Base-by-base conservation (phyloP, 2,797 vertebrate genomes). In the Corythornis leucogaster region DNA sequence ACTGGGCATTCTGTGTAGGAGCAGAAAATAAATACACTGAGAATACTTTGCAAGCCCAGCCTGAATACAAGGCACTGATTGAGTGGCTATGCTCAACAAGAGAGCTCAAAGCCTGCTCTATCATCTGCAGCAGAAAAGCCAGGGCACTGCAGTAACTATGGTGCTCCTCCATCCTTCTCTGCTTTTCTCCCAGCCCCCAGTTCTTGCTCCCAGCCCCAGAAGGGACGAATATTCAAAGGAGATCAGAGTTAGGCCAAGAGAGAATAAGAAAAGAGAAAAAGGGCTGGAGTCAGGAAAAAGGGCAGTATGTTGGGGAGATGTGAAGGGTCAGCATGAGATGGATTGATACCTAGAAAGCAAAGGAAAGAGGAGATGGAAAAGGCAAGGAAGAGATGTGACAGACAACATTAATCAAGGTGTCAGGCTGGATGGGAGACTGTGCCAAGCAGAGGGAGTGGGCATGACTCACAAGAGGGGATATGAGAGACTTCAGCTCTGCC, bases 21-120 rank as follows among this genome's bases (percentile, higher is more conserved):
- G 87, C 57, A 96, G 92, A 97, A 97, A 96, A 93, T 80, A 94
- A 97, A 97, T 92, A 92, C 81, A 70, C 75, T 95, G 95, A 89
- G 71, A 92, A 96, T 92, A 90, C 82, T 95, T 84, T 58, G 66
- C 57, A 88, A 78, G 70, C 87, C 70, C 46, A n/a, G 64, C 8
- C 82, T 82, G 89, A 95, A 96, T 68, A 96, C 90, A 96, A 89
- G 96, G 84, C 24, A 11, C 80, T 90, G 80, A 92, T 73, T 96
- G 81, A 96, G 87, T 58, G 87, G 79, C 89, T 84, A 53, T 55
- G 51, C 73, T 67, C 71, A 84, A 46, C 71, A 68, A 75, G 62
- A 90, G 43, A 81, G 87, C 40, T 85, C 58, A 74, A 71, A 94
- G 76, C 20, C 57, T 87, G 53, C 57, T 75, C 88, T 89, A 14